Base-by-base conservation (phyloP, 2,888 invertebrate genomes). In the Anticlea derivata region DNA sequence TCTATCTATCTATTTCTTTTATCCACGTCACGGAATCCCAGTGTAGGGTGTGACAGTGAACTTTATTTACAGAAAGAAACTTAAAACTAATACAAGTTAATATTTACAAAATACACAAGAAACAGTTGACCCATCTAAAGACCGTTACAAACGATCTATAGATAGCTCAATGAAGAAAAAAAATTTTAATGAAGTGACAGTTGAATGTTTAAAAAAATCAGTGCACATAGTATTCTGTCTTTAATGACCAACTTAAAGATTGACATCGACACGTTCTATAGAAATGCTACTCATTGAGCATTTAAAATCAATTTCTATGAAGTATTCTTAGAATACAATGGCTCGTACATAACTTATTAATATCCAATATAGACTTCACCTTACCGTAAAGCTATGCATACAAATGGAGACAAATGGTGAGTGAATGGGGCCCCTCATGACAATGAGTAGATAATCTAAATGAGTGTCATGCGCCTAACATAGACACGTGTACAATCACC, bases 321-420 rank as follows among this genome's bases (percentile, higher is more conserved):
- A 53, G 10, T 11, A 34, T 43, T 39, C 47, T 39, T 34, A 23
- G 6, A 11, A 12, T 7, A 46, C 35, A 52, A 38, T 48, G 33
- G 29, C 37, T 40, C 13, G 7, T 22, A 35, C 31, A 10, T 26
- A 39, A 20, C 20, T 55, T 56, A 58, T 59, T 71, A 65, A 72
- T 73, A 70, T 70, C 59, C 75, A 73, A 70, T 73, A 75, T 65
- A 69, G 61, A 70, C 70, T 64, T 64, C 47, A 54, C 55, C 40
- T 65, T 66, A 68, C 59, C 53, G 58, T 51, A 57, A 49, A 60
- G 61, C 65, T 52, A 63, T 67, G 76, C 68, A 75, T 75, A 75
- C 69, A 64, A 71, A 75, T 68, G 41, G 11, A 22, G 23, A 27
- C 24, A 44, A 43, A 24, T 26, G 26, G 10, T 7, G 4, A 17